Percentiles rank a stretch among this genome's conserved stretches.
Conservation (phyloP, 2,113 vertebrate genomes). For the Rostratula benghalensis region DNA sequence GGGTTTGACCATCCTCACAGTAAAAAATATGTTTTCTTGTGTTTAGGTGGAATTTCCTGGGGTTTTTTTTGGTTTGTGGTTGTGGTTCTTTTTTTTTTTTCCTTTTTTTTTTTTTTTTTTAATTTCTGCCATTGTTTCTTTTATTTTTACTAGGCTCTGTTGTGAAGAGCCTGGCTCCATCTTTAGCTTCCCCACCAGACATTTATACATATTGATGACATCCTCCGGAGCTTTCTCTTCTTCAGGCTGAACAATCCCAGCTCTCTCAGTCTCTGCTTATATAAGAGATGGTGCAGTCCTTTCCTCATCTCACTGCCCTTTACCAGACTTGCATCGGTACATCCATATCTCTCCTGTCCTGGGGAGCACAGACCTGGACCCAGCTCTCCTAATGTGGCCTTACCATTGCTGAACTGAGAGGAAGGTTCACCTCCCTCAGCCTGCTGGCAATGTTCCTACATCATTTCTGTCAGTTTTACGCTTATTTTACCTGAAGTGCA, state of each 20-base stretch:
- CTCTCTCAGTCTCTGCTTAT: background rate
- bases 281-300: too few species aligned
- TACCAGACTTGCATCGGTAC: background rate
- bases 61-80: background rate
- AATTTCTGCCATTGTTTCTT: background rate
- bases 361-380: background rate
- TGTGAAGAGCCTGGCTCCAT: background rate
- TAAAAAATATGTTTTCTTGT: background rate
- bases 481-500: background rate
- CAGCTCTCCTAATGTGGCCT: background rate
- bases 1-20: background rate
- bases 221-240: background rate
- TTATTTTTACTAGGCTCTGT: background rate
- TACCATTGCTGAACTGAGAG: background rate
- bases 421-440: background rate
- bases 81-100: too few species aligned
- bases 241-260: background rate
- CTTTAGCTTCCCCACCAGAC: background rate
- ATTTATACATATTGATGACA: background rate
- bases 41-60: background rate
- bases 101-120: background rate
- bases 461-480: background rate
- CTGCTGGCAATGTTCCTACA: background rate
- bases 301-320: background rate
- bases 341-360: background rate